Percentiles rank a stretch among this genome's conserved stretches.
These are phyloP conservation scores for Drosophila multiciliata DNA, from an alignment of 2,888 invertebrate species.

Conservation along the genomic window DNA sequence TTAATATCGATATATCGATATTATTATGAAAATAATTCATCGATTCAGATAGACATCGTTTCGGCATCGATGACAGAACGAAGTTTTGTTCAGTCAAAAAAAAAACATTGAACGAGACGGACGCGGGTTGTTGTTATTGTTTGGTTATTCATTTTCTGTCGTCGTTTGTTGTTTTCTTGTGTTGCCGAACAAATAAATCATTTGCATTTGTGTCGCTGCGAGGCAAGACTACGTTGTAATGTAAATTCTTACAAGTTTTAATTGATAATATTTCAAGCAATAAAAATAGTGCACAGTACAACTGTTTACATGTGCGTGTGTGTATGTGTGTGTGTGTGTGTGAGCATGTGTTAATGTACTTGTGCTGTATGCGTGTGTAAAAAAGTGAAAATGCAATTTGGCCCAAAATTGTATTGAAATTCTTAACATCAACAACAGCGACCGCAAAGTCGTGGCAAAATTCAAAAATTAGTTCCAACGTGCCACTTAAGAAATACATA, in stretches of 20 bases:
- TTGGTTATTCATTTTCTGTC: constrained; percentile 61
- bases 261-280: constrained; percentile 40
- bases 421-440: constrained; percentile 54
- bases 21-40: neutral
- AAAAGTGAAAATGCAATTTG: constrained; percentile 72
- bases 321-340: constrained; percentile 13
- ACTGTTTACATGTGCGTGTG: constrained; percentile 14
- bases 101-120: constrained; percentile 47
- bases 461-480: constrained; percentile 26
- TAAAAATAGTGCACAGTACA: neutral
- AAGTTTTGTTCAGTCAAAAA: constrained; percentile 47
- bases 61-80: constrained; percentile 35
- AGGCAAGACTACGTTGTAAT: constrained; percentile 38
- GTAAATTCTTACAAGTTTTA: constrained; percentile 60
- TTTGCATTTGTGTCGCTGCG: constrained; percentile 28
- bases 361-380: constrained; percentile 33
- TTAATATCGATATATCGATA: constrained; percentile 6
- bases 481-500: constrained; percentile 32
- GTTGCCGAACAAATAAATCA: constrained; percentile 56
- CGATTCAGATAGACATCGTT: neutral
- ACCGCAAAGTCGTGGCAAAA: constrained; percentile 50
- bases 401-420: constrained; percentile 70
- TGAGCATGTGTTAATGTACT: constrained; percentile 16
- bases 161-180: constrained; percentile 65
- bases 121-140: constrained; percentile 60